Evolutionary conservation across 2,797 vertebrate genomes (phyloP).

Genomic region (Falco cherrug): DNA sequence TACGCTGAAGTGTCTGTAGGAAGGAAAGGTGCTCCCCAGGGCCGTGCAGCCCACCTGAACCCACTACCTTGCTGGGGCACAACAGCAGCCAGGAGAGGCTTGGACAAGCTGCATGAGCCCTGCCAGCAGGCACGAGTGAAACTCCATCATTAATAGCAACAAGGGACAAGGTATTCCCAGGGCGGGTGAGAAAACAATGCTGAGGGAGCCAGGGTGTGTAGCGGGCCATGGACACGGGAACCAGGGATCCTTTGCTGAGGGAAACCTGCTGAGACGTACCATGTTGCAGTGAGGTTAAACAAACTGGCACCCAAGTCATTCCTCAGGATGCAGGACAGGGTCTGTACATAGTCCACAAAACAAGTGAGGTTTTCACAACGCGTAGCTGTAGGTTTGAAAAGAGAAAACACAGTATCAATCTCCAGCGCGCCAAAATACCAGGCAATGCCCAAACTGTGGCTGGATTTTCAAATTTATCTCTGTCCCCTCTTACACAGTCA

Average conservation of each 20-base stretch:
- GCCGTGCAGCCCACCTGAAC: background rate
- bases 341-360: constrained; percentile 76
- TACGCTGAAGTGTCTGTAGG: background rate
- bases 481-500: background rate
- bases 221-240: background rate
- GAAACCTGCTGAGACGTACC: constrained; percentile 66
- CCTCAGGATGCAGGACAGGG: constrained; percentile 69
- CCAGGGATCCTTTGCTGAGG: background rate
- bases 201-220: background rate
- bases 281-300: constrained; percentile 63
- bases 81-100: background rate
- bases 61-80: background rate
- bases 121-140: background rate
- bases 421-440: background rate
- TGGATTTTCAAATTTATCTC: background rate
- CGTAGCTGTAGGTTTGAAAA: constrained; percentile 50
- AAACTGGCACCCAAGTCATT: background rate
- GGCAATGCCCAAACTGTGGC: background rate
- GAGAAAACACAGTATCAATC: background rate
- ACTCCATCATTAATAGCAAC: background rate
- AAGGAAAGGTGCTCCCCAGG: background rate
- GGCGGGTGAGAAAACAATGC: background rate
- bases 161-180: background rate
- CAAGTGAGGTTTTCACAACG: constrained; percentile 68
- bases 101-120: background rate